Percentiles rank a stretch among this genome's conserved stretches.
These are phyloP conservation scores for Austrofundulus limnaeus DNA, from an alignment of 2,113 vertebrate genomes.

Conservation along the genomic window DNA sequence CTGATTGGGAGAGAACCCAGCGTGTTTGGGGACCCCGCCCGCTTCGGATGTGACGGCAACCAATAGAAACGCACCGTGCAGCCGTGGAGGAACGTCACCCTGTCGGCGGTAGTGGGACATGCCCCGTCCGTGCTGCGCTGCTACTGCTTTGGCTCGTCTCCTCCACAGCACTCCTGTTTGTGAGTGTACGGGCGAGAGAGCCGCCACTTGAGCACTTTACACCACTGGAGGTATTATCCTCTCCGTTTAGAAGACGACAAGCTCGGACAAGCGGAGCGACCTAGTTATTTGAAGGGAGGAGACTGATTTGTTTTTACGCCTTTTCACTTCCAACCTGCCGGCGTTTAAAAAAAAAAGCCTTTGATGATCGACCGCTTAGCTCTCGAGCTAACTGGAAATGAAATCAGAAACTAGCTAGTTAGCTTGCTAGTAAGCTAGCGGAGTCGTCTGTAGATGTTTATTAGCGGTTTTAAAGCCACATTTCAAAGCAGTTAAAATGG, in stretches of 20 bases:
- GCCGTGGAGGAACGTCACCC: slow-evolving; percentile 83
- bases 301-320: slow-evolving; percentile 7
- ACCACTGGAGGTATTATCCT: slow-evolving; percentile 7
- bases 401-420: slow-evolving; percentile 59
- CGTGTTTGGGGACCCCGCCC: slow-evolving; percentile 81
- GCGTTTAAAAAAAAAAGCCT: slow-evolving; percentile 50
- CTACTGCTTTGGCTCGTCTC: slow-evolving; percentile 60
- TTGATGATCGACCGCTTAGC: slow-evolving; percentile 48
- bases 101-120: slow-evolving; percentile 78
- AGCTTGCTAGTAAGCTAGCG: slow-evolving; percentile 43
- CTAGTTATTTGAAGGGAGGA: slow-evolving; percentile 7
- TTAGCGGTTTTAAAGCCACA: neutral
- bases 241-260: neutral
- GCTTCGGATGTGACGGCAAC: slow-evolving; percentile 77
- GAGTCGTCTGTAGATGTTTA: neutral
- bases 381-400: slow-evolving; percentile 72
- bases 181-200: neutral
- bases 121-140: slow-evolving; percentile 74
- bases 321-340: slow-evolving; percentile 35
- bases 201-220: slow-evolving; percentile 32
- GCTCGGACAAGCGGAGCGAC: neutral
- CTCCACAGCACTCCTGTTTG: slow-evolving; percentile 31
- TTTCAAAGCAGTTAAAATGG: neutral
- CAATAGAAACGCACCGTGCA: slow-evolving; percentile 79
- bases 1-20: slow-evolving; percentile 76